Percentiles rank a stretch among this genome's conserved stretches.
Evolutionary conservation across 2,113 vertebrate genomes (phyloP).

Genomic region (Sander lucioperca): DNA sequence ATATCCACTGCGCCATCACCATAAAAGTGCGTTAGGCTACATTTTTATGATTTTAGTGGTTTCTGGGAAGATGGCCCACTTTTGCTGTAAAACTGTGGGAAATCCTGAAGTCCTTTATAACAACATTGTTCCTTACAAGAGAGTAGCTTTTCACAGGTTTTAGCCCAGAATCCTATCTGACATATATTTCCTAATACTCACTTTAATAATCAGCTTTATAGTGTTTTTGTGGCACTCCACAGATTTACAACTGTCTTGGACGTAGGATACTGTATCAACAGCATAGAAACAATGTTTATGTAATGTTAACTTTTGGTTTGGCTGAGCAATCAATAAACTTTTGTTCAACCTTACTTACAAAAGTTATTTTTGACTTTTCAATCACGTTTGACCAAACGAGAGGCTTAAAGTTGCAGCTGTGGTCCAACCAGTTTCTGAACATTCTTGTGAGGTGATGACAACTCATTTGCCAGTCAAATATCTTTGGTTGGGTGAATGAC

Average conservation of each 20-base stretch:
- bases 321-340: background rate
- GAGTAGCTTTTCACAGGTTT: background rate
- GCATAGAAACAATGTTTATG: background rate
- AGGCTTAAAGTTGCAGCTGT: background rate
- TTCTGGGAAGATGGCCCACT: too few species aligned
- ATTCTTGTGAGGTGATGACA: background rate
- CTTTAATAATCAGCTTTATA: background rate
- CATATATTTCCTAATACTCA: background rate
- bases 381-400: background rate
- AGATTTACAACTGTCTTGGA: background rate
- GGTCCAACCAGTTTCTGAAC: conserved; percentile 39
- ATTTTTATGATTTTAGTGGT: too few species aligned
- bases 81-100: too few species aligned
- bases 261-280: too few species aligned
- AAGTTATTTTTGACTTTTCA: background rate
- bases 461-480: conserved; percentile 49
- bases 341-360: fast-evolving
- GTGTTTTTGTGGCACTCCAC: background rate
- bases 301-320: background rate
- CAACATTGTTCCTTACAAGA: background rate
- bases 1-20: too few species aligned
- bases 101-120: too few species aligned
- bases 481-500: background rate
- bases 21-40: too few species aligned
- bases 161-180: background rate